Percentiles rank a stretch among this genome's conserved stretches.
Evolutionary conservation across 2,888 invertebrate species (phyloP).

Genomic region (Tromatobia lineatoria): DNA sequence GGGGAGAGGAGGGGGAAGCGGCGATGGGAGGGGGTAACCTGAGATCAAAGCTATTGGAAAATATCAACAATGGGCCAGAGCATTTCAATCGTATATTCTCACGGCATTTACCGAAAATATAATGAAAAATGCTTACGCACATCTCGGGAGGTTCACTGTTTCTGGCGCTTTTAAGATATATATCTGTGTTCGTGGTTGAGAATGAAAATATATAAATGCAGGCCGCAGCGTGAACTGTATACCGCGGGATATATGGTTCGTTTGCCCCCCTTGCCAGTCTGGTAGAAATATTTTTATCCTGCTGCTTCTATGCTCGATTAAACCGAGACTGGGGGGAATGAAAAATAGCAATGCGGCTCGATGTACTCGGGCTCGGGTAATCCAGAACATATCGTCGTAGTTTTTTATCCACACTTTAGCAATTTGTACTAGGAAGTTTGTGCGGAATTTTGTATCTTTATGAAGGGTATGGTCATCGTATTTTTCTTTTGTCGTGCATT

Average conservation of each 20-base stretch:
- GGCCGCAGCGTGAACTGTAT: background rate
- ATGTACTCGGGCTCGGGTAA: constrained; percentile 7
- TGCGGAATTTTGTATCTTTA: background rate
- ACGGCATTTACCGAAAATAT: background rate
- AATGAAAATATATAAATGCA: background rate
- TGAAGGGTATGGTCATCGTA: background rate
- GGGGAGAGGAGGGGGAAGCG: no score
- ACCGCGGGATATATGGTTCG: constrained; percentile 41
- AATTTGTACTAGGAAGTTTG: background rate
- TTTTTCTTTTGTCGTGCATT: background rate
- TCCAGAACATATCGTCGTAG: constrained; percentile 4
- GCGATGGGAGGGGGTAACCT: no score
- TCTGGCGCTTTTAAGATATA: background rate
- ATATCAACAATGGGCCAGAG: constrained; percentile 20
- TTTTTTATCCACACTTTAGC: constrained; percentile 1
- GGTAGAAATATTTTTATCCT: constrained; percentile 36
- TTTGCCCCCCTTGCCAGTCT: constrained; percentile 1
- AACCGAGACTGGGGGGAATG: constrained; percentile 10
- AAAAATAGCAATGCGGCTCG: constrained; percentile 24
- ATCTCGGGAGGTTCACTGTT: background rate
- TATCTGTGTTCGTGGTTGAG: constrained; percentile 10
- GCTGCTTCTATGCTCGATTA: constrained; percentile 33
- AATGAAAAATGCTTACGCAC: background rate
- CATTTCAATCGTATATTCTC: constrained; percentile 33
- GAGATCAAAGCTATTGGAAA: constrained; percentile 25